Evolutionary conservation across 2,888 invertebrate genomes (phyloP).

Genomic region (Steinernema scapterisci): DNA sequence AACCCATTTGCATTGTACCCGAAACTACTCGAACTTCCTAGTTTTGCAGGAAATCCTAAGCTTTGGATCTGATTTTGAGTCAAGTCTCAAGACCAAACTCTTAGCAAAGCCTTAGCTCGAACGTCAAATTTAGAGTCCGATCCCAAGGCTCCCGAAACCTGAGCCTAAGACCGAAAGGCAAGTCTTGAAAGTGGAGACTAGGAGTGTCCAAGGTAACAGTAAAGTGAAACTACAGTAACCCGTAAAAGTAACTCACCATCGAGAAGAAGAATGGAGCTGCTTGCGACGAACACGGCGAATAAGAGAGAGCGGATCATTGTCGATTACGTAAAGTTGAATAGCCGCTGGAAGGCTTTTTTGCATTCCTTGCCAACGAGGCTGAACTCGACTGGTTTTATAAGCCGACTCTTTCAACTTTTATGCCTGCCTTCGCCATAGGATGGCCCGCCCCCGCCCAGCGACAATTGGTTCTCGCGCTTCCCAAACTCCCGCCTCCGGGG

Average conservation of each 20-base stretch:
- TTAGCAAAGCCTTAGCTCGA: too few relatives aligned
- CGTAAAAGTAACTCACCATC: slow-evolving; percentile 26
- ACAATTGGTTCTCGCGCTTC: neutral
- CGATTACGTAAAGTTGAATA: slow-evolving; percentile 29
- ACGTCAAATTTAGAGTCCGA: too few relatives aligned
- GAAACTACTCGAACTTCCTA: neutral
- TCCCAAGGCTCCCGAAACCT: too few relatives aligned
- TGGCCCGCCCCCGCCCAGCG: neutral
- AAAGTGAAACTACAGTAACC: neutral
- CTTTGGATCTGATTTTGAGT: too few relatives aligned
- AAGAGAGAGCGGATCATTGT: slow-evolving; percentile 25
- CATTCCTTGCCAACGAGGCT: slow-evolving; percentile 22
- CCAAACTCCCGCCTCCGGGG: neutral
- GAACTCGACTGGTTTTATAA: slow-evolving; percentile 16
- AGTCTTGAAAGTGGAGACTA: too few relatives aligned
- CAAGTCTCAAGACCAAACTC: too few relatives aligned
- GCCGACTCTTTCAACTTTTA: slow-evolving; percentile 16
- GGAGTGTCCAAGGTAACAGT: neutral
- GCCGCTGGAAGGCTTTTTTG: slow-evolving; percentile 13
- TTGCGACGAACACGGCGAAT: slow-evolving; percentile 13
- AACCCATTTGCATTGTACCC: neutral
- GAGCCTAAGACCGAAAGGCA: too few relatives aligned
- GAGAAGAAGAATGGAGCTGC: neutral
- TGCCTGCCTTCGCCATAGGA: neutral
- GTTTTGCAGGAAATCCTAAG: too few relatives aligned